These are phyloP conservation scores for Emydura subglobosa DNA, from an alignment of 2,113 vertebrate species.

Conservation along the genomic window DNA sequence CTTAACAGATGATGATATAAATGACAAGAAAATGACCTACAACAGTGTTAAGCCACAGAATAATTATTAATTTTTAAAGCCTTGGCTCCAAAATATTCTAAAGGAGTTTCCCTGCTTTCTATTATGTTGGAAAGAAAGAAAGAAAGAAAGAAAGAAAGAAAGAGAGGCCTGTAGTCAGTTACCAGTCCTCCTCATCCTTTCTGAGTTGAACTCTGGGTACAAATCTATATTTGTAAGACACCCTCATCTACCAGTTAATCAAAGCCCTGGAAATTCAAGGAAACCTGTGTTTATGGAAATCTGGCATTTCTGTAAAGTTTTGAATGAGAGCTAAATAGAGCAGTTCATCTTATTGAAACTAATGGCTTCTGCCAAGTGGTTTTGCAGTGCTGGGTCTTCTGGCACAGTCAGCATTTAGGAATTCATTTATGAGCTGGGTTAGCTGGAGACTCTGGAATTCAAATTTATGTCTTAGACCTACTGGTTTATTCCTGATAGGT, in stretches of 20 bases:
- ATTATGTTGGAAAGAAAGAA: slow-evolving; percentile 30
- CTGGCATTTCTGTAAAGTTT: slow-evolving; percentile 85
- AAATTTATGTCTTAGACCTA: slow-evolving; percentile 85
- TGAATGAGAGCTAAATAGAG: slow-evolving; percentile 88
- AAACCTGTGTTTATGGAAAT: slow-evolving; percentile 88
- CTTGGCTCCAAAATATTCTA: slow-evolving; percentile 53
- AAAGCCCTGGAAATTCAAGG: slow-evolving; percentile 85
- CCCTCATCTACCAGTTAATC: slow-evolving; percentile 84
- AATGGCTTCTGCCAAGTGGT: slow-evolving; percentile 88
- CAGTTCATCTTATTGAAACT: slow-evolving; percentile 88
- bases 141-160: background rate
- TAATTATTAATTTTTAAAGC: slow-evolving; percentile 75
- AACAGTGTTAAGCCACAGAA: slow-evolving; percentile 62
- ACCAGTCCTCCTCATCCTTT: slow-evolving; percentile 53
- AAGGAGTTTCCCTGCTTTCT: slow-evolving; percentile 66
- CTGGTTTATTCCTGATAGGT: slow-evolving; percentile 80
- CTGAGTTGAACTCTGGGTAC: slow-evolving; percentile 73
- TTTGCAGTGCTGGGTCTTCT: slow-evolving; percentile 89
- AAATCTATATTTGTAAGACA: slow-evolving; percentile 82
- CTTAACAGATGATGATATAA: slow-evolving; percentile 66
- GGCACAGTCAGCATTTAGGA: slow-evolving; percentile 92
- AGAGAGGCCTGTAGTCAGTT: slow-evolving; percentile 21
- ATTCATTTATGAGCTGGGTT: slow-evolving; percentile 92
- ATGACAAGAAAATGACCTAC: slow-evolving; percentile 70
- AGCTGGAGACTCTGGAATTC: slow-evolving; percentile 88